Evolutionary conservation across 2,888 invertebrate species (phyloP), one percentile per base, ranked within the genome.

Genomic region (Coenonympha glycerion): DNA sequence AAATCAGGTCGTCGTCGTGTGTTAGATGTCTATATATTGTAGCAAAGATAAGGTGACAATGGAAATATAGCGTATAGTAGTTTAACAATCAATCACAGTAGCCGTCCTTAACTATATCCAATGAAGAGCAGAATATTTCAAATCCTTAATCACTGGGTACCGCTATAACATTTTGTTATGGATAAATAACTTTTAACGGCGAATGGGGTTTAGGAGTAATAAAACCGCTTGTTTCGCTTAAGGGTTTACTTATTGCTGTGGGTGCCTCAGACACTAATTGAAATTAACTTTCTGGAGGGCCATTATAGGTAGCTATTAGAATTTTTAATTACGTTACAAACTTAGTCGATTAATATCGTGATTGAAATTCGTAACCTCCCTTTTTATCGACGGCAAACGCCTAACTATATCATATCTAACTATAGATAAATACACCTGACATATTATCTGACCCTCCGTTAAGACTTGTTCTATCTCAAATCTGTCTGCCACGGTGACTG

Each of bases 81-180:
- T 18, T 15, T 18, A 9, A 19, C 21, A n/a, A 21, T 36, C 36
- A 36, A 36, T 37, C 37, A 21, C 13, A 13, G 13, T 1, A 22
- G 22, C 21, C 15, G 37, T 22, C 22, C 21, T 31, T 44, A 28
- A 33, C 33, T 15, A 30, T 31, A 44, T 13, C 15, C 11, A 21
- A 31, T 3, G 13, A 6, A 19, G 36, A 11, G 6, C 18, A 3
- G 34, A 22, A 54, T 44, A 48, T 50, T 49, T 45, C 4, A 47
- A 47, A 54, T 44, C 47, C 48, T 47, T 54, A 47, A 50, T 54
- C 42, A 42, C 40, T 40, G 26, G 15, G 34, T 45, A 47, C 24
- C 6, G 26, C 8, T 31, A 30, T 37, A 41, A 34, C 26, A 26
- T 33, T 47, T 22, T 15, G 31, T 40, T 48, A 48, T 28, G 21